Conservation (phyloP, 2,113 vertebrate species). For the Campylomormyrus numenius region DNA sequence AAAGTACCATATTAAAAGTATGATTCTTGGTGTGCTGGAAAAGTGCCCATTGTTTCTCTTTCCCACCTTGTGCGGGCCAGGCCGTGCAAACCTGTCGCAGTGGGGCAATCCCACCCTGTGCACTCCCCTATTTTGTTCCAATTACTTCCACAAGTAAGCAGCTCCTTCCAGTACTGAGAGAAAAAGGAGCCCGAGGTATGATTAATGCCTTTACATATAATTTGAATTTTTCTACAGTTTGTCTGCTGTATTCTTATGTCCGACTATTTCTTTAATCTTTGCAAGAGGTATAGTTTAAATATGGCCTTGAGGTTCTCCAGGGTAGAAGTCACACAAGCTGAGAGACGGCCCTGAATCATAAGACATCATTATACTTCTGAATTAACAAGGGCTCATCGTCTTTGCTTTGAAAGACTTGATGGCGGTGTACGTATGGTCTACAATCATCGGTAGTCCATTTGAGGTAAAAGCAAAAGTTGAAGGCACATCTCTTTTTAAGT, state of each 20-base stretch:
- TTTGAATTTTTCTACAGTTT: conserved; percentile 27
- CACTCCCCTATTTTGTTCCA: conserved; percentile 39
- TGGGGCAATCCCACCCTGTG: conserved; percentile 13
- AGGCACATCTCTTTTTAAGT: neutral
- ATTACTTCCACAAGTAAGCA: conserved; percentile 49
- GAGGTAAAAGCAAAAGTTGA: neutral
- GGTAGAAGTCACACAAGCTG: neutral
- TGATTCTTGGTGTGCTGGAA: too few species aligned
- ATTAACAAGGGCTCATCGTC: neutral
- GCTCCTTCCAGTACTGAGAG: conserved; percentile 36
- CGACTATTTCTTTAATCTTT: conserved; percentile 8
- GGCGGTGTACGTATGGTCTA: neutral
- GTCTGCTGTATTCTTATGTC: neutral
- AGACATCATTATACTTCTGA: neutral
- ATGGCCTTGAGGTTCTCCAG: neutral
- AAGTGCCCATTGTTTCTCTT: conserved; percentile 21
- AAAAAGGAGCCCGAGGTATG: conserved; percentile 33
- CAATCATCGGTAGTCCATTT: neutral
- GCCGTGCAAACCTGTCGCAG: conserved; percentile 36
- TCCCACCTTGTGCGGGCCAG: conserved; percentile 35
- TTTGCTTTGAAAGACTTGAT: neutral
- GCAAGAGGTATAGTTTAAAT: neutral
- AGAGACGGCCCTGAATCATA: neutral
- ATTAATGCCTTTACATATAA: conserved; percentile 44
- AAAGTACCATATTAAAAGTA: too few species aligned